Percentiles rank a stretch among this genome's conserved stretches.
phyloP scores from a whole-genome alignment of 1,140 invertebrate species.

The Odontomachus brunneus region DNA sequence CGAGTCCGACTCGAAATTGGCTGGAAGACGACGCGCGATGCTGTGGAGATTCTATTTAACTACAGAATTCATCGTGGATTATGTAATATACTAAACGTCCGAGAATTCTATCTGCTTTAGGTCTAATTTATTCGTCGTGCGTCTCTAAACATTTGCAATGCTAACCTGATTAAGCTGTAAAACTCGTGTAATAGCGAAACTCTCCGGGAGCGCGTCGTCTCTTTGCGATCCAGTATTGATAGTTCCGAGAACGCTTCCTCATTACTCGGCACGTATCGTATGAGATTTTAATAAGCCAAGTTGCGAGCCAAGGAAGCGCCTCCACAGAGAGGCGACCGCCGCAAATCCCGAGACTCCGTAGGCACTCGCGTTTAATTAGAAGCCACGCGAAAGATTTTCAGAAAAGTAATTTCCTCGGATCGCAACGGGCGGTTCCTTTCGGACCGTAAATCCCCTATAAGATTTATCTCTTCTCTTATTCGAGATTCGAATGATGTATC shows the following conservation, averaged over 20 bases:
- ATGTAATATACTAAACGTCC: neutral
- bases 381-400: neutral
- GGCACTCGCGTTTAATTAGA: slow-evolving; percentile 21
- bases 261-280: neutral
- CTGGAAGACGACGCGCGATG: neutral
- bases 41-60: too few species aligned
- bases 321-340: neutral
- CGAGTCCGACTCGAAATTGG: neutral
- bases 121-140: neutral
- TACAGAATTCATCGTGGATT: too few species aligned
- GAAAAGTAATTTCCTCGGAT: slow-evolving; percentile 32
- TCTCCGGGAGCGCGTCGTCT: neutral
- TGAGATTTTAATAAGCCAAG: slow-evolving; percentile 39
- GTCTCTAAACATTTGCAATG: neutral
- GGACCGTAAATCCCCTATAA: slow-evolving; percentile 25
- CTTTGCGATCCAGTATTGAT: slow-evolving; percentile 5
- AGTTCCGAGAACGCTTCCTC: neutral
- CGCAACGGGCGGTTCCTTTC: neutral
- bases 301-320: neutral
- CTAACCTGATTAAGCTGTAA: neutral
- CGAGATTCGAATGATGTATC: neutral
- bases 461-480: slow-evolving; percentile 34
- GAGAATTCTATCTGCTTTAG: neutral
- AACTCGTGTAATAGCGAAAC: neutral
- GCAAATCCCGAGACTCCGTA: too few species aligned